Conservation (phyloP, 2,888 invertebrate genomes). For the Linyphia triangularis region DNA sequence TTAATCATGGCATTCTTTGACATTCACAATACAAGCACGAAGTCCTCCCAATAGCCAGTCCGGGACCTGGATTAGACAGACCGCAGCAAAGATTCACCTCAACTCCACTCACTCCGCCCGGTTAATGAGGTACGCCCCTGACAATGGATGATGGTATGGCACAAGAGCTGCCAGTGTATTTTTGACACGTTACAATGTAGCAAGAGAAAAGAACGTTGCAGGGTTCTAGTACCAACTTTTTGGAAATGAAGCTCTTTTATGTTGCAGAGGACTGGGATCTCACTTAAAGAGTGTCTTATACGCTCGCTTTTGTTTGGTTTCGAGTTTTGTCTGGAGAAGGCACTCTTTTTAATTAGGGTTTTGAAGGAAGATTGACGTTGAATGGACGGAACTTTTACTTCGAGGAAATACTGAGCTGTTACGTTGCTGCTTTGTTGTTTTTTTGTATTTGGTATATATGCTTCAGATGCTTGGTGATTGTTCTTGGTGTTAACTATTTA, state of each 20-base stretch:
- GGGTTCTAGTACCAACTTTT: neutral
- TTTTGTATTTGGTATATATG: too few relatives aligned
- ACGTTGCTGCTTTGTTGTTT: neutral
- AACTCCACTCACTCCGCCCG: slow-evolving; percentile 21
- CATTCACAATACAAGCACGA: slow-evolving; percentile 3
- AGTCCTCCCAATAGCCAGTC: neutral
- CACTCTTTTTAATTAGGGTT: slow-evolving; percentile 21
- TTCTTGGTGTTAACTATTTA: too few relatives aligned
- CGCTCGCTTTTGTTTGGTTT: neutral
- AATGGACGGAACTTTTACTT: neutral
- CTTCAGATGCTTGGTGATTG: too few relatives aligned
- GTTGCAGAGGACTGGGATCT: neutral
- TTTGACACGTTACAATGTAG: slow-evolving; percentile 31
- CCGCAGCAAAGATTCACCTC: neutral
- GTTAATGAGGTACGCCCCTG: slow-evolving; percentile 23
- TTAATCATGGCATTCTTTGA: slow-evolving; percentile 42
- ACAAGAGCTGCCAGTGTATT: neutral
- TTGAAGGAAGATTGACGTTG: neutral
- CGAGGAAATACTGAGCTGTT: too few relatives aligned
- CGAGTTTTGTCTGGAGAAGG: neutral
- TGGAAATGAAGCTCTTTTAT: neutral
- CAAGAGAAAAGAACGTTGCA: neutral
- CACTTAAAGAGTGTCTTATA: neutral
- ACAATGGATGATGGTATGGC: slow-evolving; percentile 25
- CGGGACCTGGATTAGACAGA: neutral